These are phyloP conservation scores for Anguilla megastoma DNA, from an alignment of 2,797 vertebrate species.

Conservation along the genomic window DNA sequence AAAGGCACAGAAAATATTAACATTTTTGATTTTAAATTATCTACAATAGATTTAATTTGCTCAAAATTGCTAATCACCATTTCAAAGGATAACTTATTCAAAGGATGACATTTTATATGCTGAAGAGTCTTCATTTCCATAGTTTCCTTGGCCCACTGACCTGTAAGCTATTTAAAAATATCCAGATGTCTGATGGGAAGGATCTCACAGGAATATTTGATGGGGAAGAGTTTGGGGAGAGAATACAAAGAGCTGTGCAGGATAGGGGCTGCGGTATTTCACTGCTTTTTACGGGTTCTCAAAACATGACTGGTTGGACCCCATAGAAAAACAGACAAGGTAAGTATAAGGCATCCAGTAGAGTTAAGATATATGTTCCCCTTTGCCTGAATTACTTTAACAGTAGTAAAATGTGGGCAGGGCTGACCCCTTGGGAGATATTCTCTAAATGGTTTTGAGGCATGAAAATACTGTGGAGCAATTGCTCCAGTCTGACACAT, in stretches of 20 bases:
- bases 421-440: constrained; percentile 13
- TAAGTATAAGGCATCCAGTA: constrained; percentile 39
- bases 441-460: constrained; percentile 37
- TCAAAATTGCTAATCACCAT: not conserved
- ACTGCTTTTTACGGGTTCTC: constrained; percentile 48
- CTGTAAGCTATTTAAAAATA: constrained; percentile 43
- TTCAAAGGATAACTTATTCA: not conserved
- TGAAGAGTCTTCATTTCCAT: constrained; percentile 38
- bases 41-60: not conserved
- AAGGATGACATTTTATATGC: constrained; percentile 6
- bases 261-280: constrained; percentile 47
- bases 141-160: constrained; percentile 28
- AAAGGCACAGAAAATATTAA: not conserved
- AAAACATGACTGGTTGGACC: constrained; percentile 45
- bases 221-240: constrained; percentile 54
- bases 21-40: not conserved
- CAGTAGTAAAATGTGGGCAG: constrained; percentile 53
- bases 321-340: constrained; percentile 49
- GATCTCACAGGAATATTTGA: constrained; percentile 49
- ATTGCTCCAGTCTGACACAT: not conserved
- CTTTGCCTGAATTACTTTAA: constrained; percentile 44
- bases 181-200: constrained; percentile 40
- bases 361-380: constrained; percentile 34
- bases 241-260: constrained; percentile 46
- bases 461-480: constrained; percentile 33